Percentiles rank a stretch among this genome's conserved stretches.
Evolutionary conservation across 2,888 invertebrate species (phyloP).

Genomic region (Cephus pulcher): DNA sequence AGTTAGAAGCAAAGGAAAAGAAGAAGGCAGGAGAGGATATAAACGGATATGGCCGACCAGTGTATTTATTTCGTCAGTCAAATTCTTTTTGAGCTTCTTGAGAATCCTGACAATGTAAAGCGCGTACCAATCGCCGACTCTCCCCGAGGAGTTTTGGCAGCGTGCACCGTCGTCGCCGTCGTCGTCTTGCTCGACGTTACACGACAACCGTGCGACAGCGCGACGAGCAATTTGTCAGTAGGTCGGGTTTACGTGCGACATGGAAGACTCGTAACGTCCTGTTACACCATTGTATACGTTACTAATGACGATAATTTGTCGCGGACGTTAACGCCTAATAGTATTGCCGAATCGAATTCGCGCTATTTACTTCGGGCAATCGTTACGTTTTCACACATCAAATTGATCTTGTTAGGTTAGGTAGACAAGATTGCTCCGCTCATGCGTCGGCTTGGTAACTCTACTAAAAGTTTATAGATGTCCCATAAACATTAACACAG

Average conservation of each 20-base stretch:
- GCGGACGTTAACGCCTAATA: slow-evolving; percentile 19
- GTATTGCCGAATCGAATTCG: not conserved
- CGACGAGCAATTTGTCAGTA: slow-evolving; percentile 50
- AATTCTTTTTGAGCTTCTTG: not conserved
- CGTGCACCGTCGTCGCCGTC: slow-evolving; percentile 38
- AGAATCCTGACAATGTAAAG: not conserved
- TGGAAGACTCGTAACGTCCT: not conserved
- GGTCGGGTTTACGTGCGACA: slow-evolving; percentile 1
- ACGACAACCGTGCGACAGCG: slow-evolving; percentile 23
- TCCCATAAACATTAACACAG: not conserved
- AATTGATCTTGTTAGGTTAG: not conserved
- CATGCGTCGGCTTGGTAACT: not conserved
- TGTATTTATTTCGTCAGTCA: not conserved
- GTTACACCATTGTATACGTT: slow-evolving; percentile 20
- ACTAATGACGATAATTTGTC: slow-evolving; percentile 33
- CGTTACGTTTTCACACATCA: not conserved
- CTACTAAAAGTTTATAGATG: not conserved
- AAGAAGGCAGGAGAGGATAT: not conserved
- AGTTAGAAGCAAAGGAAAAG: not conserved
- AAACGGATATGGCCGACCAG: not conserved
- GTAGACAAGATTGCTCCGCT: not conserved
- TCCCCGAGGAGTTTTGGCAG: slow-evolving; percentile 43
- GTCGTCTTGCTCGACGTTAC: not conserved
- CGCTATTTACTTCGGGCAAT: not conserved
- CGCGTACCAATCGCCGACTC: not conserved